A percentile compares a stretch with the other conserved stretches of the same genome.
Conservation (phyloP, 2,888 invertebrate species). For the Ophraella communa region DNA sequence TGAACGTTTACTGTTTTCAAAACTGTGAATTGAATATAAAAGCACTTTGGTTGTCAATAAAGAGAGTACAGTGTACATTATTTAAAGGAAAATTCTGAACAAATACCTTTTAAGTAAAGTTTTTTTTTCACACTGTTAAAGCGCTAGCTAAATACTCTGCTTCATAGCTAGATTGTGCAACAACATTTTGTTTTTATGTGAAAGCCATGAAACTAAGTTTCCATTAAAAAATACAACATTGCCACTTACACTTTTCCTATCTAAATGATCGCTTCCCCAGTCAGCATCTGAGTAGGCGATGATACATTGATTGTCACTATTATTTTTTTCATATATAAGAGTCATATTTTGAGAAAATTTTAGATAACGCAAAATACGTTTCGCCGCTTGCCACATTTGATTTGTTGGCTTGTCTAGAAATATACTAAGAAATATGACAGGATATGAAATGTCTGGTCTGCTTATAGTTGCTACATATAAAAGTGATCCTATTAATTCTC, state of each 20-base stretch:
- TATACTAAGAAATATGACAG: no score
- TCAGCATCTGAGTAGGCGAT: constrained; percentile 19
- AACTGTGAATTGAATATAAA: not conserved
- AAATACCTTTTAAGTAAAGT: no score
- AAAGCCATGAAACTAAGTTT: constrained; percentile 30
- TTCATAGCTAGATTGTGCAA: constrained; percentile 27
- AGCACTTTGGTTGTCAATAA: not conserved
- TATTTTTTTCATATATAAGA: no score
- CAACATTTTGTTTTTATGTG: constrained; percentile 28
- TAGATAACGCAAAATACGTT: no score
- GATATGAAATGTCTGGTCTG: no score
- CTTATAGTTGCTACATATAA: no score
- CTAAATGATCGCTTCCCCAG: not conserved
- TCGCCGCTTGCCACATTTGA: no score
- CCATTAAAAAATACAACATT: constrained; percentile 5
- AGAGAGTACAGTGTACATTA: not conserved
- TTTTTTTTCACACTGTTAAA: not conserved
- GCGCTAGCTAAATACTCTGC: constrained; percentile 21
- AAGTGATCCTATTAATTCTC: constrained; percentile 31
- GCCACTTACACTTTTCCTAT: no score
- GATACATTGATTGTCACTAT: not conserved
- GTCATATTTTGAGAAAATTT: no score
- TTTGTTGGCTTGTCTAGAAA: no score
- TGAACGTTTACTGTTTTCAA: not conserved
- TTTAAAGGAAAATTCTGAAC: not conserved